Evolutionary conservation across 2,797 vertebrate genomes (phyloP).

Genomic region (Liparis tanakae): DNA sequence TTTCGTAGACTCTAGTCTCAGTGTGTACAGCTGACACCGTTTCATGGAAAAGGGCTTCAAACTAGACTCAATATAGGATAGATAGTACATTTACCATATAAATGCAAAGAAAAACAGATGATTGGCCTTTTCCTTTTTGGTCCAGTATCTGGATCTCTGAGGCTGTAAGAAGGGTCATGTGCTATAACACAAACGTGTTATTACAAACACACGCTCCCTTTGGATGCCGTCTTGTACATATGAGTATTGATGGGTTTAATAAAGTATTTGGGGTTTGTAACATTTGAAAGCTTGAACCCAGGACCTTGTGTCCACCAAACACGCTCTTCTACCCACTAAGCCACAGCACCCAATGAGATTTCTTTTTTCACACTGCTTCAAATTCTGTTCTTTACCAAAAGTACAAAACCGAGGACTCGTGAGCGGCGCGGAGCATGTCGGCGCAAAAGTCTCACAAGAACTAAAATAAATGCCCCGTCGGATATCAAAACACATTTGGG

Average conservation of each 20-base stretch:
- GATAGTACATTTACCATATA: background rate
- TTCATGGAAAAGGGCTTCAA: background rate
- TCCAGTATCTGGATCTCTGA: conserved; percentile 3
- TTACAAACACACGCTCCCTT: background rate
- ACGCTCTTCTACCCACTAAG: no score
- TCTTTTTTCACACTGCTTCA: no score
- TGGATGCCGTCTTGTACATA: background rate
- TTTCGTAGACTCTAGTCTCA: background rate
- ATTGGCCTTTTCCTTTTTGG: background rate
- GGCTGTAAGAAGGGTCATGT: background rate
- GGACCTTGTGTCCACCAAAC: no score
- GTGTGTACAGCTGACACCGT: background rate
- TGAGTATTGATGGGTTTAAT: background rate
- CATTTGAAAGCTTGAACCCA: no score
- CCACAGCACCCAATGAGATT: no score
- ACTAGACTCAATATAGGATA: background rate
- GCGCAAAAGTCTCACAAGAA: no score
- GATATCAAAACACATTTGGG: no score
- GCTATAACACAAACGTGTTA: background rate
- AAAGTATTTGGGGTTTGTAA: background rate
- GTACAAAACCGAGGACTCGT: no score
- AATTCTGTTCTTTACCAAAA: no score
- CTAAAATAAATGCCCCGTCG: no score
- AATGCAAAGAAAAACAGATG: conserved; percentile 1
- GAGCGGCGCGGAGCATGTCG: no score